Evolutionary conservation across 2,113 vertebrate species (phyloP), one percentile per base, ranked within the genome.

Genomic region (Oryzias woworae): DNA sequence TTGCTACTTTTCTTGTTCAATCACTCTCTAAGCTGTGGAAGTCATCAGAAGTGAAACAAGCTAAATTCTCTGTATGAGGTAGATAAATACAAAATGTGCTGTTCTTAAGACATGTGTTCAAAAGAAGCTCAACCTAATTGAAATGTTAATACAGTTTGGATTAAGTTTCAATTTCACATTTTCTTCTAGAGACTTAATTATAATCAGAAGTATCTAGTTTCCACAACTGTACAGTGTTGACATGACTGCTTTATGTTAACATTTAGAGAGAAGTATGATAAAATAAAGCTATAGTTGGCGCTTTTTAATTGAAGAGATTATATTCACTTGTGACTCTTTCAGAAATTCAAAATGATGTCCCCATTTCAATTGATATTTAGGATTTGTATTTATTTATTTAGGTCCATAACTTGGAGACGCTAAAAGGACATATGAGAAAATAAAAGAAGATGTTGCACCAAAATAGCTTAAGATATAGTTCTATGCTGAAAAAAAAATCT

Each of bases 261-360:
- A 84, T 84, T 73, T 83, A 52, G 76, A 84, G 82, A 85, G 74
- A 91, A 88, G 83, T 81, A 91, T 91, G 87, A 92, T 92, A 90
- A 87, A 84, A 85, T 77, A 88, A 86, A 84, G 85, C 80, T 77
- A 68, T 59, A 75, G 77, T 90, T 58, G 44, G 67, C 51, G 23
- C 23, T 23, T 66, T 73, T 69, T 64, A 5, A 48, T 58, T 15
- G 31, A 44, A 65, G 41, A n/a, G 3, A 48, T 36, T 10, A 36
- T 36, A 36, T 12, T 36, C 10, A 36, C 36, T 36, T 1, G 10
- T 36, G 36, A 36, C 7, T 36, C 8, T 12, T 36, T 12, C 2
- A 10, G 10, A 36, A 12, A 36, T 36, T 36, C 36, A 3, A 36
- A 36, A 36, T 10, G 2, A 8, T 7, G 7, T 36, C 31, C 31